Base-by-base conservation (phyloP, 2,113 vertebrate species). In the Thalassarche chlororhynchos region DNA sequence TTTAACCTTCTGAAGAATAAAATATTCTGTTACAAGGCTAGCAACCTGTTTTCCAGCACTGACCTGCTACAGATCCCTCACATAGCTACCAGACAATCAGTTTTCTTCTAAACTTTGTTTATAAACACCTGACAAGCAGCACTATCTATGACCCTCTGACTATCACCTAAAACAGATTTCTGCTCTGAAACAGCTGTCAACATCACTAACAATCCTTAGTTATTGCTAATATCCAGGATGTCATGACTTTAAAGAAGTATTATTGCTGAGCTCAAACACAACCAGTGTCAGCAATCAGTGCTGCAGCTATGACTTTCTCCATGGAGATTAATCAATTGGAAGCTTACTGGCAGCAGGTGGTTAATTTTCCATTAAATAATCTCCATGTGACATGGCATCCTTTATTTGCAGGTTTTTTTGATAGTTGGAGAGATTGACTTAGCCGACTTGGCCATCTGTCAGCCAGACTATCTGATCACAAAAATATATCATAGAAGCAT, bases 281-380 rank as follows among this genome's bases (percentile, higher is more conserved):
- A 51, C 9, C 49, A 51, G 4, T 15, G 28, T 57, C 49, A 91
- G 31, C 29, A 72, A 5, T 40, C 28, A 34, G 36, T 76, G 24
- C 42, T 79, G 47, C 44, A 96, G 52, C 40, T 28, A 49, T 46
- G 44, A 49, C 31, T 69, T 94, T 57, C 87, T 93, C 70, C 8
- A 6, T n/a, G 74, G 84, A 85, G 25, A 17, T 90, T 95, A 79
- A 92, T 86, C 46, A 84, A 20, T 34, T 32, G 71, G 51, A 65
- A 90, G 5, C 20, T 77, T 78, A 55, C 46, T 85, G 34, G 11
- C 68, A 95, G 55, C n/a, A 84, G 60, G 72, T 87, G 62, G 38
- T 78, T 93, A 34, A 84, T 95, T 93, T 90, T 86, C 72, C 38
- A 64, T 66, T 66, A 93, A 92, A 70, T 70, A 94, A 83, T 81